Evolutionary conservation across 2,888 invertebrate species (phyloP).

Genomic region (Tiliacea citrago): DNA sequence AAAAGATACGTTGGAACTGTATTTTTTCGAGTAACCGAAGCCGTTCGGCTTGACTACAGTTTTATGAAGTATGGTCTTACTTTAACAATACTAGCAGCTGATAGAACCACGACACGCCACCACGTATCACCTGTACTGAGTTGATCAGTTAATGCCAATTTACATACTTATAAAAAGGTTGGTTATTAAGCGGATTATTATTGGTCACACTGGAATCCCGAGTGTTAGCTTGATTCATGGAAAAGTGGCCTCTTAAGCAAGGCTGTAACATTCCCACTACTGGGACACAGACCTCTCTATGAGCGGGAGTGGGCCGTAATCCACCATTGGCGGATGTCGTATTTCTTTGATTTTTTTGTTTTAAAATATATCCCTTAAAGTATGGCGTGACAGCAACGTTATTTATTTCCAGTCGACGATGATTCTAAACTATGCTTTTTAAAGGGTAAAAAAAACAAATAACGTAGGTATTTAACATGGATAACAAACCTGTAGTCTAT

Average conservation of each 20-base stretch:
- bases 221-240: neutral
- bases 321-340: neutral
- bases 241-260: neutral
- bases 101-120: neutral
- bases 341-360: neutral
- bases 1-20: neutral
- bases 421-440: neutral
- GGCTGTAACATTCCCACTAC: neutral
- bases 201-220: neutral
- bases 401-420: neutral
- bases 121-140: neutral
- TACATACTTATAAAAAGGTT: neutral
- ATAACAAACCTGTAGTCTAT: slow-evolving; percentile 81
- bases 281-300: neutral
- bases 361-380: neutral
- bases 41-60: neutral
- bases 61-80: neutral
- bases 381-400: neutral
- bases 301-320: neutral
- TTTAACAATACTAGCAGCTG: neutral
- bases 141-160: neutral
- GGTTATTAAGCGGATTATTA: neutral
- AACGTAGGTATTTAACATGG: neutral
- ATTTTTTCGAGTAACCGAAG: neutral
- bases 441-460: neutral